A percentile compares a stretch with the other conserved stretches of the same genome.
Evolutionary conservation across 2,888 invertebrate genomes (phyloP).

Genomic region (Cryptocheilus praepositus): DNA sequence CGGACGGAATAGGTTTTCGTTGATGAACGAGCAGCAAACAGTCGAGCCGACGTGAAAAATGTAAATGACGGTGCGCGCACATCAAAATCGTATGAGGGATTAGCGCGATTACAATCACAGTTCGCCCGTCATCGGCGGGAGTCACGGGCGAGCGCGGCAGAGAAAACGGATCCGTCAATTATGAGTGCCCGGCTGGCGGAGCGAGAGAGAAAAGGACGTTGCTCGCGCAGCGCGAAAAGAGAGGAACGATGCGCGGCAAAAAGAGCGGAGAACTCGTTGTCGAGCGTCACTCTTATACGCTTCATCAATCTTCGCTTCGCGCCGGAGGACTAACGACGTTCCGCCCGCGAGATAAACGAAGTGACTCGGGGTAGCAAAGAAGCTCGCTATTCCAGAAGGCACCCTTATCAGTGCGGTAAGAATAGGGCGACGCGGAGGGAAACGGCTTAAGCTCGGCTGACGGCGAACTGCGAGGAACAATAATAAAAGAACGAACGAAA

Average conservation of each 20-base stretch:
- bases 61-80: too few relatives aligned
- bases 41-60: too few relatives aligned
- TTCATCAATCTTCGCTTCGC: conserved; percentile 56
- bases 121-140: not conserved
- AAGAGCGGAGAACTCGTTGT: conserved; percentile 17
- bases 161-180: conserved; percentile 42
- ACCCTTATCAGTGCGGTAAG: conserved; percentile 36
- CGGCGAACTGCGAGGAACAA: conserved; percentile 15
- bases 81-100: too few relatives aligned
- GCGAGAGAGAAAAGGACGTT: conserved; percentile 18
- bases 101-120: too few relatives aligned
- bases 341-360: conserved; percentile 49
- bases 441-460: conserved; percentile 10
- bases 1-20: too few relatives aligned
- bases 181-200: conserved; percentile 17
- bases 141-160: conserved; percentile 24
- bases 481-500: conserved; percentile 2
- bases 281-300: conserved; percentile 45
- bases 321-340: conserved; percentile 55
- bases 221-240: conserved; percentile 15
- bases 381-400: conserved; percentile 47
- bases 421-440: conserved; percentile 14
- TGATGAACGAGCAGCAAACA: too few relatives aligned
- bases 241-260: conserved; percentile 1
- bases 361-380: conserved; percentile 37